These are phyloP conservation scores for Sinocyclocheilus anophthalmus DNA, from an alignment of 2,113 vertebrate species.

Conservation along the genomic window DNA sequence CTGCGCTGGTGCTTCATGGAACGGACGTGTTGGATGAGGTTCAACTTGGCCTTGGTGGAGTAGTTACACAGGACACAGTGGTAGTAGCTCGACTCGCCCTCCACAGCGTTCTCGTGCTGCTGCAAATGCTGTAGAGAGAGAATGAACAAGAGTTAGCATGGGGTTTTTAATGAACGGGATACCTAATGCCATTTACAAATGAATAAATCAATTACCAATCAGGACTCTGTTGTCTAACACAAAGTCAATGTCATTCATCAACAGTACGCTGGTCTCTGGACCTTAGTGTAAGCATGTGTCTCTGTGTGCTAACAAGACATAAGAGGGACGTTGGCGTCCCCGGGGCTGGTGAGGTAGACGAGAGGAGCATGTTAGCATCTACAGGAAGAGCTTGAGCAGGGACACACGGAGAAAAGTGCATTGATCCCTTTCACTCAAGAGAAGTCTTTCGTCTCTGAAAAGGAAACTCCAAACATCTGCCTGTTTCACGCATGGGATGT, in stretches of 20 bases:
- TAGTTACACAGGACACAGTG: slow-evolving; percentile 96
- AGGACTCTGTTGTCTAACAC: slow-evolving; percentile 77
- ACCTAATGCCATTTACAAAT: slow-evolving; percentile 75
- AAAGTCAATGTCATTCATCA: slow-evolving; percentile 65
- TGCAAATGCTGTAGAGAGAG: slow-evolving; percentile 88
- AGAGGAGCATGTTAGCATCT: slow-evolving; percentile 64
- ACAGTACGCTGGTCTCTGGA: slow-evolving; percentile 66
- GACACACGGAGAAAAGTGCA: slow-evolving; percentile 75
- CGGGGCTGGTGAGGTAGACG: slow-evolving; percentile 56
- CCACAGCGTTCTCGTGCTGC: slow-evolving; percentile 92
- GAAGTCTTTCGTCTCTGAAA: slow-evolving; percentile 76
- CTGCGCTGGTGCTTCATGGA: slow-evolving; percentile 99
- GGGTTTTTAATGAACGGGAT: slow-evolving; percentile 66
- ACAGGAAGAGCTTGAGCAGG: slow-evolving; percentile 62
- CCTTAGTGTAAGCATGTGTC: slow-evolving; percentile 60
- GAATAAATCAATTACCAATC: slow-evolving; percentile 81
- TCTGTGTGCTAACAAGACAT: slow-evolving; percentile 68
- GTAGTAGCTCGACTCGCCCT: slow-evolving; percentile 96
- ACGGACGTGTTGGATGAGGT: slow-evolving; percentile 97
- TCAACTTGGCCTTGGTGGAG: slow-evolving; percentile 98
- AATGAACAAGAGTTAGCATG: slow-evolving; percentile 32
- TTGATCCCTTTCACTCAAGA: slow-evolving; percentile 87
- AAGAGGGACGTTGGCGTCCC: slow-evolving; percentile 58
- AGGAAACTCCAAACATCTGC: slow-evolving; percentile 96
- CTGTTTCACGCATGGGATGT: slow-evolving; percentile 94